Percentiles rank a stretch among this genome's conserved stretches.
These are phyloP conservation scores for Brachypterus glaber DNA, from an alignment of 2,888 invertebrate species.

Conservation along the genomic window DNA sequence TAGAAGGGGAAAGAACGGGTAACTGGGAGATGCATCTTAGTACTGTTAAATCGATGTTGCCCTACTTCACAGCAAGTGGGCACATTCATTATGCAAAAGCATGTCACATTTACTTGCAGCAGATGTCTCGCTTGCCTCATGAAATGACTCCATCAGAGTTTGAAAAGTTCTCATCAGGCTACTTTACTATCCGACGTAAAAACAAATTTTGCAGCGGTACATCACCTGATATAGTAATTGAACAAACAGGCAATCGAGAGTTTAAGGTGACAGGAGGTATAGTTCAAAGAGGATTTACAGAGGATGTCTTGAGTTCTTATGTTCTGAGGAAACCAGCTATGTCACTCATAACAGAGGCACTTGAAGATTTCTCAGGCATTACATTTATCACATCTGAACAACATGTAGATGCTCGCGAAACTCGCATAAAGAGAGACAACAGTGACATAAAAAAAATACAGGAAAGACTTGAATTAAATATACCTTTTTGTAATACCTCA, in stretches of 20 bases:
- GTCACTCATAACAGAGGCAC: not conserved
- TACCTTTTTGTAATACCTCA: too few species aligned
- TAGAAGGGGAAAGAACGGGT: conserved; percentile 27
- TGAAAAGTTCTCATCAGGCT: not conserved
- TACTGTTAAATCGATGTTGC: not conserved
- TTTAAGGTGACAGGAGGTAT: not conserved
- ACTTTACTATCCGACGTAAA: not conserved
- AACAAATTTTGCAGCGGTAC: not conserved
- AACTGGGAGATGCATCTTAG: conserved; percentile 9
- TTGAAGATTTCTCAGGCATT: not conserved
- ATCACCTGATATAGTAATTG: not conserved
- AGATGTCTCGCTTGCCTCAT: not conserved
- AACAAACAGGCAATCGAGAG: not conserved
- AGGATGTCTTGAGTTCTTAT: not conserved
- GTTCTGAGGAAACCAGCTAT: not conserved
- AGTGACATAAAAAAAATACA: not conserved
- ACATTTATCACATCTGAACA: not conserved
- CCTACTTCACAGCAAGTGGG: not conserved
- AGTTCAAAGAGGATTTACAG: not conserved
- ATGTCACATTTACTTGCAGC: not conserved
- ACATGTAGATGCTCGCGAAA: not conserved
- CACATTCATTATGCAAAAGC: not conserved
- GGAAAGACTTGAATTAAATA: too few species aligned
- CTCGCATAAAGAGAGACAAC: not conserved
- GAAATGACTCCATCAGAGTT: not conserved